These are phyloP conservation scores for Caenorhabditis uteleia DNA, from an alignment of 2,888 invertebrate species.

Conservation along the genomic window DNA sequence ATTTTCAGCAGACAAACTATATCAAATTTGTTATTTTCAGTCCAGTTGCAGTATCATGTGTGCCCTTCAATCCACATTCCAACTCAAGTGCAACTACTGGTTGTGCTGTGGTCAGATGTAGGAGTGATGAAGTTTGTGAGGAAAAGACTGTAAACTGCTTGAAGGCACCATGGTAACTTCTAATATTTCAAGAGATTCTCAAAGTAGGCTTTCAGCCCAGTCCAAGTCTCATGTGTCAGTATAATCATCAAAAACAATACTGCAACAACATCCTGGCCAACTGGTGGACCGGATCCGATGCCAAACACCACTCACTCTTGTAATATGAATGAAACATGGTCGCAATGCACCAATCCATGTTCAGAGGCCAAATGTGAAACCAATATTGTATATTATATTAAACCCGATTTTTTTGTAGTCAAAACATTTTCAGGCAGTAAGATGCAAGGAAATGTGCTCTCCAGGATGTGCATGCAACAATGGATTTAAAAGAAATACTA, in stretches of 20 bases:
- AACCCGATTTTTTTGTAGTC: no score
- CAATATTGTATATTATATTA: neutral
- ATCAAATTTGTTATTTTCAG: slow-evolving; percentile 4
- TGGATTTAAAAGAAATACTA: neutral
- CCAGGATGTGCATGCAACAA: neutral
- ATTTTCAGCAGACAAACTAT: neutral
- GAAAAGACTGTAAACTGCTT: slow-evolving; percentile 9
- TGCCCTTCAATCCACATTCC: slow-evolving; percentile 2
- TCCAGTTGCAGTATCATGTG: slow-evolving; percentile 12
- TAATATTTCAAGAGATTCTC: neutral
- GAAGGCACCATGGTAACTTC: slow-evolving; percentile 8
- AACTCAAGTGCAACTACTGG: slow-evolving; percentile 5
- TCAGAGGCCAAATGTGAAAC: neutral
- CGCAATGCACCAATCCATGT: slow-evolving; percentile 1
- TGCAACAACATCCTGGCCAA: no score
- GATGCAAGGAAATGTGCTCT: neutral
- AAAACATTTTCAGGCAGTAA: neutral
- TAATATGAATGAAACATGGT: neutral
- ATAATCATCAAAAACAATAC: slow-evolving; percentile 5
- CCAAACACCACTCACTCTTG: neutral
- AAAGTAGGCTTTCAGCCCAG: slow-evolving; percentile 8
- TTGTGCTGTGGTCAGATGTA: slow-evolving; percentile 17
- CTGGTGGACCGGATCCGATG: neutral
- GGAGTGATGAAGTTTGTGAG: slow-evolving; percentile 11
- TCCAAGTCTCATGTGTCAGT: slow-evolving; percentile 12